These are phyloP conservation scores for Leptodactylus fallax DNA, from an alignment of 2,797 vertebrate species.

Conservation along the genomic window DNA sequence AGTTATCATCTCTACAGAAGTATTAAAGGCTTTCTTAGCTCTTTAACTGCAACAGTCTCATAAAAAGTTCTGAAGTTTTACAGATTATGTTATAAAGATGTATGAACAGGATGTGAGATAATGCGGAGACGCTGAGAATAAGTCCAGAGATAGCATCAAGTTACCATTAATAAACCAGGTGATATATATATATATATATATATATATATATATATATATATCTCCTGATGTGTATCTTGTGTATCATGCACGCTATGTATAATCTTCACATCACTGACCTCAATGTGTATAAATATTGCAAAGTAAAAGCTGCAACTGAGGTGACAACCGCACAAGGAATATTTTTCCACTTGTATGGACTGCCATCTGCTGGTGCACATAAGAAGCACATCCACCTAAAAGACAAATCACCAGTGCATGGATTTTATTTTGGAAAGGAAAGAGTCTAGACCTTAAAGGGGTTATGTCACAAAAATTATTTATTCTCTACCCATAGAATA, in stretches of 20 bases:
- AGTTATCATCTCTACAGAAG: not conserved
- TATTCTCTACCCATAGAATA: too few relatives aligned
- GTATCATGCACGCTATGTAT: too few relatives aligned
- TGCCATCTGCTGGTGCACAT: slow-evolving; percentile 29
- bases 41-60: not conserved
- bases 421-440: too few relatives aligned
- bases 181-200: not conserved
- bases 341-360: not conserved
- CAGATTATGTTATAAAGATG: not conserved
- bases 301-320: not conserved
- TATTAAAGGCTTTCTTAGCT: not conserved
- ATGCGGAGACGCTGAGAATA: not conserved
- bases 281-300: too few relatives aligned
- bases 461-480: too few relatives aligned
- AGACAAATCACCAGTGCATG: not conserved
- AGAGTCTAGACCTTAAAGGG: too few relatives aligned
- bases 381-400: not conserved
- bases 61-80: not conserved
- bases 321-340: too few relatives aligned
- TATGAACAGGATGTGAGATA: slow-evolving; percentile 1
- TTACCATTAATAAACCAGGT: not conserved
- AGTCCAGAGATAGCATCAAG: not conserved
- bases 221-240: not conserved
- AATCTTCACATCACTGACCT: not conserved
- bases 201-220: not conserved